A percentile compares a stretch with the other conserved stretches of the same genome.
Evolutionary conservation across 2,113 vertebrate genomes (phyloP).

Genomic region (Sceloporus tristichus): DNA sequence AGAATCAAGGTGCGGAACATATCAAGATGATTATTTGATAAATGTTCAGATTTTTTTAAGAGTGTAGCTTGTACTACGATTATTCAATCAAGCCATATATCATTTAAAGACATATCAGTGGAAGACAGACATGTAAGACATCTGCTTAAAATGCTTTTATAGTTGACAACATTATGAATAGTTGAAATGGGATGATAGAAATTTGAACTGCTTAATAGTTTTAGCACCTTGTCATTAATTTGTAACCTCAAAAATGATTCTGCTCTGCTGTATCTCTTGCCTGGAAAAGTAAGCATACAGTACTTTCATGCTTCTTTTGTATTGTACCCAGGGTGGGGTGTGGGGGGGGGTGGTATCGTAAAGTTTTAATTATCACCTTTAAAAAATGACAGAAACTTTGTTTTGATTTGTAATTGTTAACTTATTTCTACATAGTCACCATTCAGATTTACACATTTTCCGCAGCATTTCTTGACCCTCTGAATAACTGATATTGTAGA

Average conservation of each 20-base stretch:
- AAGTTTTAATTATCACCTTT: too few species aligned
- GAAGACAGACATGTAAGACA: background rate
- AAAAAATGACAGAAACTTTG: too few species aligned
- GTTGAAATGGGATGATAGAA: background rate
- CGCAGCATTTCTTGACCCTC: too few species aligned
- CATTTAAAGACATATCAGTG: background rate
- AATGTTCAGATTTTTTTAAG: background rate
- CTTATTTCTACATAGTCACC: too few species aligned
- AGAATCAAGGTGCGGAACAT: background rate
- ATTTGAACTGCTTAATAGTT: background rate
- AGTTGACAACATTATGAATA: conserved; percentile 12
- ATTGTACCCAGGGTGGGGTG: too few species aligned
- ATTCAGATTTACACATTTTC: too few species aligned
- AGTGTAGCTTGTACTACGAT: background rate
- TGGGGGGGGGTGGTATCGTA: too few species aligned
- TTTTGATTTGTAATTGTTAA: too few species aligned
- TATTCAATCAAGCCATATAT: conserved; percentile 17
- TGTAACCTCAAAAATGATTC: background rate
- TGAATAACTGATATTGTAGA: too few species aligned
- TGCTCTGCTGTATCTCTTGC: too few species aligned
- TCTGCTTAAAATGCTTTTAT: background rate
- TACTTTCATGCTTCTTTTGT: background rate
- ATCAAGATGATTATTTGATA: background rate
- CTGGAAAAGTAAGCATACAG: background rate
- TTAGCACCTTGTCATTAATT: background rate